These are phyloP conservation scores for Tachysurus fulvidraco DNA, from an alignment of 2,113 vertebrate genomes.

Conservation along the genomic window DNA sequence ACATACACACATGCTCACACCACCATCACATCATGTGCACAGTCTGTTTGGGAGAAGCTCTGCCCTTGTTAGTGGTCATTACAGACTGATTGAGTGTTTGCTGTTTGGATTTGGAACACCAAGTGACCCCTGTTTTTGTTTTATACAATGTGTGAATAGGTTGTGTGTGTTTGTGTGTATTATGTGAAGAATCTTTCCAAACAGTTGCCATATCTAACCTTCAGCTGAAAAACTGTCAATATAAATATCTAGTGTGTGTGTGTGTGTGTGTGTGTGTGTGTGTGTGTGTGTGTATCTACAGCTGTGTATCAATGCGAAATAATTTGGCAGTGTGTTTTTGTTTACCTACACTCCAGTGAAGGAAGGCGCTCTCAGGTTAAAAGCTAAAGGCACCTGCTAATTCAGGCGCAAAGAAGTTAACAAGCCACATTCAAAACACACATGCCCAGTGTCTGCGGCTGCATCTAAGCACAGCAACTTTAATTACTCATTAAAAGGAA, in stretches of 20 bases:
- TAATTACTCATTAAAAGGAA: constrained; percentile 39
- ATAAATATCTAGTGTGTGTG: not conserved
- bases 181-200: not conserved
- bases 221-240: not conserved
- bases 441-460: not conserved
- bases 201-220: not conserved
- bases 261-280: constrained; percentile 11
- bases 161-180: constrained; percentile 8
- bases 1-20: not conserved
- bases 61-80: constrained; percentile 57
- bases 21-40: not conserved
- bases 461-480: not conserved
- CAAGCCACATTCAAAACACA: constrained; percentile 13
- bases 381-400: constrained; percentile 41
- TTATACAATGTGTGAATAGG: constrained; percentile 44
- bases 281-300: not conserved
- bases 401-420: constrained; percentile 45
- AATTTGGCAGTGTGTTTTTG: constrained; percentile 1
- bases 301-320: not conserved
- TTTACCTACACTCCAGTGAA: constrained; percentile 23
- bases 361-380: constrained; percentile 25
- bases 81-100: constrained; percentile 49
- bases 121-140: constrained; percentile 44
- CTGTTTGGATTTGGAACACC: constrained; percentile 24
- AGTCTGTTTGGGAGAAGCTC: constrained; percentile 46